Base-by-base conservation (phyloP, 2,797 vertebrate species). In the Rallus crepitans region DNA sequence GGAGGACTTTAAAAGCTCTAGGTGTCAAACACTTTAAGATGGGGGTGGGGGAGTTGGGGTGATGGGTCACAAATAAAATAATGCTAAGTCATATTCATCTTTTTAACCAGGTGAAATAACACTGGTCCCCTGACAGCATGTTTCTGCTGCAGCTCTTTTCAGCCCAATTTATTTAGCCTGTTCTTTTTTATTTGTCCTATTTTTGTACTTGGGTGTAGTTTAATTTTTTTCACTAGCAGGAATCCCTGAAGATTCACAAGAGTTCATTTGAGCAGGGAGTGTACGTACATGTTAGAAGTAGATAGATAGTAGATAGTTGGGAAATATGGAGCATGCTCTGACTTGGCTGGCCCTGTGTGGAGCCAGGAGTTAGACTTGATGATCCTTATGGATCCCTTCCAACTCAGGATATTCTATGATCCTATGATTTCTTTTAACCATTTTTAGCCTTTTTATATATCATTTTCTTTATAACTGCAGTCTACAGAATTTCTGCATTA, bases 41-140 rank as follows among this genome's bases (percentile, higher is more conserved):
- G 7, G 2, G 15, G 1, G 0, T 6, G 5, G 15, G 28, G 5
- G 4, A 37, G 53, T 91, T 37, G 42, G 42, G 18, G 42, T 18
- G 42, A 48, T 56, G 18, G 19, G 11, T 87, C 37, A 64, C 7
- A 57, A 70, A 42, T 87, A 15, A 72, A 65, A 35, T n/a, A 70
- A 6, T 45, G 12, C 13, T 42, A 65, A 68, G 16, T 59, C 33
- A 55, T 39, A 23, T 56, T 61, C 4, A 9, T 48, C 9, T 60
- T 80, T 70, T 75, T 28, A 87, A 30, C 14, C 4, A 55, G 16
- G 5, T 87, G 33, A 76, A 81, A 12, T 69, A 59, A 28, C 77
- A 16, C 20, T 61, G 37, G 8, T 72, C n/a, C 17, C 13, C 27
- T 48, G 66, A n/a, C 30, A 76, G 11, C 16, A 25, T 66, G 82